A percentile compares a stretch with the other conserved stretches of the same genome.
These are phyloP conservation scores for Gonatopus flavifemur DNA, from an alignment of 1,140 invertebrate species.

Conservation along the genomic window DNA sequence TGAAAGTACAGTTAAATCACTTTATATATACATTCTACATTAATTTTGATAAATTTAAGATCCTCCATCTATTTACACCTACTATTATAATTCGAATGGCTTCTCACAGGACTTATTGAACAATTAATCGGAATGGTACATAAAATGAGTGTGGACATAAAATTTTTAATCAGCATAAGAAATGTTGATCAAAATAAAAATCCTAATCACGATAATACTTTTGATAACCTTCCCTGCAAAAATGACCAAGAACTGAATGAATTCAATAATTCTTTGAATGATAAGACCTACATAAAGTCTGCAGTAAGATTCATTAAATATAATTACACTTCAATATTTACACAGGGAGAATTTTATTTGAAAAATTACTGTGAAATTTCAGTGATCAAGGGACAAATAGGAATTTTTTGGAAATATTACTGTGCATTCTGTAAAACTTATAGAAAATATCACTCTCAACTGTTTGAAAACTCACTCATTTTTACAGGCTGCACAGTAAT, in stretches of 20 bases:
- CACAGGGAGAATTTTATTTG: no score
- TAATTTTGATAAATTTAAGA: no score
- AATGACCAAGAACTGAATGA: neutral
- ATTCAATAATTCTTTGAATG: neutral
- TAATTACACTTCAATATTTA: neutral
- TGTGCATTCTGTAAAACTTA: no score
- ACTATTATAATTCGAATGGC: neutral
- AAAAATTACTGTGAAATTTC: no score
- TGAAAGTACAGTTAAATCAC: no score
- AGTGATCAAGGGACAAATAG: no score
- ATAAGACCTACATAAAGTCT: neutral
- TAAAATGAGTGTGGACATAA: neutral
- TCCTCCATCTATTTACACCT: no score
- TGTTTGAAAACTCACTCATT: no score
- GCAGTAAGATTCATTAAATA: neutral
- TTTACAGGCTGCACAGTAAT: no score
- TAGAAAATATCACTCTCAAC: no score
- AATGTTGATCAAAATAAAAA: neutral
- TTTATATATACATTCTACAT: no score
- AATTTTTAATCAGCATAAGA: neutral
- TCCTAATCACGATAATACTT: neutral
- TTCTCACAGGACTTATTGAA: neutral
- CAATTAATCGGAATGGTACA: neutral
- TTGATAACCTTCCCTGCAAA: neutral
- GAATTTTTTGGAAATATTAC: no score